Conservation (phyloP, 2,113 vertebrate genomes). For the Oceanites oceanicus region DNA sequence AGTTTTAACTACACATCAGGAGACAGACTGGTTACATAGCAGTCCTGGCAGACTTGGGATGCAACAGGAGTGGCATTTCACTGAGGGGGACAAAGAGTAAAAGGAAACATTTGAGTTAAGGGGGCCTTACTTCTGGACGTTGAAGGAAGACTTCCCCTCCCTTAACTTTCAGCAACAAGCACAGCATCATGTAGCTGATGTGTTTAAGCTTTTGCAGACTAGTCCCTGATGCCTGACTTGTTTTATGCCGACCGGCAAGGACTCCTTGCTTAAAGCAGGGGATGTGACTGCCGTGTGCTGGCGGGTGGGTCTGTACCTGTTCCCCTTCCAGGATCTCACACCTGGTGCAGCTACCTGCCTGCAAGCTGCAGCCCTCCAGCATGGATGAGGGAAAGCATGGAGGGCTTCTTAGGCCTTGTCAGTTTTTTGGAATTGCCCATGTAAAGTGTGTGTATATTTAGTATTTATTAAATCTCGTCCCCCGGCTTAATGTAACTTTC, state of each 20-base stretch:
- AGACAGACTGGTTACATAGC: not conserved
- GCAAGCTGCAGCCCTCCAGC: accelerated
- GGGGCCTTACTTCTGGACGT: not conserved
- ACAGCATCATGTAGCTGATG: accelerated
- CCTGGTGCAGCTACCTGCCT: accelerated
- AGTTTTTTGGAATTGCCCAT: not conserved
- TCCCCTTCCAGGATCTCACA: accelerated
- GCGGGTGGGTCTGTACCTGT: accelerated
- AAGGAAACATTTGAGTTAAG: not conserved
- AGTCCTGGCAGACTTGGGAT: not conserved
- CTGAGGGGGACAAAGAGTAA: not conserved
- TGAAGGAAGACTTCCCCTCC: not conserved
- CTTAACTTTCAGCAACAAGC: not conserved
- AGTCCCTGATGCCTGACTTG: too few species aligned
- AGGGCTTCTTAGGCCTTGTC: not conserved
- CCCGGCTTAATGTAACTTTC: not conserved
- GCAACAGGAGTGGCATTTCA: not conserved
- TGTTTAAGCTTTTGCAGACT: not conserved
- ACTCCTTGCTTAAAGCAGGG: accelerated
- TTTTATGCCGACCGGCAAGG: accelerated
- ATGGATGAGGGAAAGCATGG: accelerated
- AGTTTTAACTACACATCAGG: not conserved
- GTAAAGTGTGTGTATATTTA: not conserved
- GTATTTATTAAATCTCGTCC: too few species aligned
- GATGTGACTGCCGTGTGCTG: accelerated